phyloP scores from a whole-genome alignment of 2,888 invertebrate species.

The Acanthosepion esculentum region DNA sequence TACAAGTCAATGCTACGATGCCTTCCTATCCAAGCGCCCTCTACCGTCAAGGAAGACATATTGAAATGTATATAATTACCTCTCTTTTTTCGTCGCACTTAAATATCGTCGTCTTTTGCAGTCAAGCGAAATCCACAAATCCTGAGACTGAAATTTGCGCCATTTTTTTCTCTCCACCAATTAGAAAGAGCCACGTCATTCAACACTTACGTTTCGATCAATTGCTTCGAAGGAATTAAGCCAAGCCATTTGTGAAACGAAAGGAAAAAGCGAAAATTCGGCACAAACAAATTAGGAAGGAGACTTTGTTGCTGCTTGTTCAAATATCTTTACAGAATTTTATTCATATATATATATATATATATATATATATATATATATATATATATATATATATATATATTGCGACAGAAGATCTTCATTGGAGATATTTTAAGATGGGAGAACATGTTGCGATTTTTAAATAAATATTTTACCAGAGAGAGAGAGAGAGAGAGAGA shows the following conservation, averaged over 20 bases:
- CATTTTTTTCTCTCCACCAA: neutral
- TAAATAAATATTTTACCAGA: too few relatives aligned
- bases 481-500: too few relatives aligned
- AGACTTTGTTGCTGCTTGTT: too few relatives aligned
- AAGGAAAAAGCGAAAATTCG: neutral
- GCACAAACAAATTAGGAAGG: neutral
- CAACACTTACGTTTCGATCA: neutral
- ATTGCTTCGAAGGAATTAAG: neutral
- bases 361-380: too few relatives aligned
- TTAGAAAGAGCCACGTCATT: neutral
- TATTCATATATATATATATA: too few relatives aligned
- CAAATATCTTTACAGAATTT: too few relatives aligned
- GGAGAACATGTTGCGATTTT: too few relatives aligned
- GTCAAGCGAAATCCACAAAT: neutral
- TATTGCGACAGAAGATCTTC: too few relatives aligned
- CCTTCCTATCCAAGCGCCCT: neutral
- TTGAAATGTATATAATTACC: conserved; percentile 33
- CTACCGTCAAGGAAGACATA: neutral
- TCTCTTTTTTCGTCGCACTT: neutral
- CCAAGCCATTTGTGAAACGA: neutral
- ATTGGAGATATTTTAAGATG: too few relatives aligned
- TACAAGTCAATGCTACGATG: neutral
- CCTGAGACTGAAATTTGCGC: neutral
- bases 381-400: too few relatives aligned
- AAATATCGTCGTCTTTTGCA: neutral